phyloP scores from a whole-genome alignment of 2,113 vertebrate species.

The Cyanoramphus novaezelandiae region DNA sequence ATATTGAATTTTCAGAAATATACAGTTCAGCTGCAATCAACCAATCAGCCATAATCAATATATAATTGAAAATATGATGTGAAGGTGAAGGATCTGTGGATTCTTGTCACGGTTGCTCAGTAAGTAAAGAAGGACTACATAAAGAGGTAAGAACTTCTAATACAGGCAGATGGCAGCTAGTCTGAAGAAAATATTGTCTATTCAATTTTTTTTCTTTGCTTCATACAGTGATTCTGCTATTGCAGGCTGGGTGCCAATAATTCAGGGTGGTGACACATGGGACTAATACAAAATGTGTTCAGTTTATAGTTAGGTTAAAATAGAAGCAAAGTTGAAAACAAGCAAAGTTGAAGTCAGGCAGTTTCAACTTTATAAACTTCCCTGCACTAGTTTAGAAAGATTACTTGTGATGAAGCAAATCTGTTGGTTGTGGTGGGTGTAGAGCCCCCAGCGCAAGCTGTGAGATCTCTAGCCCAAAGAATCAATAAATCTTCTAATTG shows the following conservation, averaged over 20 bases:
- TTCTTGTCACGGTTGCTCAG: neutral
- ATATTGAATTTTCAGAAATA: neutral
- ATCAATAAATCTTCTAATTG: constrained; percentile 81
- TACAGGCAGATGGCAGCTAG: constrained; percentile 29
- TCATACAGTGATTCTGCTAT: constrained; percentile 16
- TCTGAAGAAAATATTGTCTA: constrained; percentile 40
- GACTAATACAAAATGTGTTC: constrained; percentile 55
- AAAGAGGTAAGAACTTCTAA: constrained; percentile 3
- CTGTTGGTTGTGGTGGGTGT: constrained; percentile 66
- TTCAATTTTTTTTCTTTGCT: neutral
- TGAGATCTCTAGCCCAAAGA: constrained; percentile 73
- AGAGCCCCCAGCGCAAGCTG: constrained; percentile 69
- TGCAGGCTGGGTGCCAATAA: constrained; percentile 18
- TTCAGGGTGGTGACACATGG: constrained; percentile 38
- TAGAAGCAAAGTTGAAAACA: constrained; percentile 66
- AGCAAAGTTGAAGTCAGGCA: constrained; percentile 66
- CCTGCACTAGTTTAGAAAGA: constrained; percentile 40
- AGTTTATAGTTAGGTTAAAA: constrained; percentile 58
- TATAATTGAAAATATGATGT: neutral
- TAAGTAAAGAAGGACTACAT: neutral
- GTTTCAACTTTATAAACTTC: constrained; percentile 59
- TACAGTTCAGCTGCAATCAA: neutral
- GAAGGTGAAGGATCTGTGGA: neutral
- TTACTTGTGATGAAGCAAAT: constrained; percentile 62
- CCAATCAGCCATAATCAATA: neutral